Evolutionary conservation across 2,797 vertebrate genomes (phyloP).

Genomic region (Chelon labrosus): DNA sequence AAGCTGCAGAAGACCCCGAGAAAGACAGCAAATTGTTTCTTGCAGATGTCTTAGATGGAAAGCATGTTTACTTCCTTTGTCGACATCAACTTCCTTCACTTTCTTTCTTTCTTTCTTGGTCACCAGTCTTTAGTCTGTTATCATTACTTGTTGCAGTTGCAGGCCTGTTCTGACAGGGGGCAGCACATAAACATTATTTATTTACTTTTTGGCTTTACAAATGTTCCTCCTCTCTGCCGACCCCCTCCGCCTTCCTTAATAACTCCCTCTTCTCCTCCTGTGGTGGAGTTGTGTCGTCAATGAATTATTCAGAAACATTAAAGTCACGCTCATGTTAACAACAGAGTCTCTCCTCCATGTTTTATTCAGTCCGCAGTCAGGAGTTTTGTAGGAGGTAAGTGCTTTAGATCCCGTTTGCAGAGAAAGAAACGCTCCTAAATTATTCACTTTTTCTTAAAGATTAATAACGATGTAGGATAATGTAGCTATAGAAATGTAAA

Average conservation of each 20-base stretch:
- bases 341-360: constrained; percentile 46
- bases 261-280: constrained; percentile 5
- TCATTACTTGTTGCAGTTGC: too few relatives aligned
- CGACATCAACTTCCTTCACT: accelerated
- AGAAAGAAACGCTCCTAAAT: too few relatives aligned
- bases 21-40: background rate
- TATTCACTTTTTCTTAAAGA: too few relatives aligned
- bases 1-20: background rate
- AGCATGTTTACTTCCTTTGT: background rate
- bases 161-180: too few relatives aligned
- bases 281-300: constrained; percentile 25
- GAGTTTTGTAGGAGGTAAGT: background rate
- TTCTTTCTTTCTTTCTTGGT: background rate
- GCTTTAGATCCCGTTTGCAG: too few relatives aligned
- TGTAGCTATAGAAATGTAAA: too few relatives aligned
- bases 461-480: too few relatives aligned
- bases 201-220: too few relatives aligned
- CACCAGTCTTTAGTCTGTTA: too few relatives aligned
- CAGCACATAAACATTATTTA: too few relatives aligned
- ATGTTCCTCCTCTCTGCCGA: background rate
- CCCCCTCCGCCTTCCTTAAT: background rate
- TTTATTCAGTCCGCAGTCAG: constrained; percentile 60
- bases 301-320: constrained; percentile 75
- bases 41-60: background rate
- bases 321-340: constrained; percentile 66